Base-by-base conservation (phyloP, 2,797 vertebrate genomes). In the Knipowitschia caucasica region DNA sequence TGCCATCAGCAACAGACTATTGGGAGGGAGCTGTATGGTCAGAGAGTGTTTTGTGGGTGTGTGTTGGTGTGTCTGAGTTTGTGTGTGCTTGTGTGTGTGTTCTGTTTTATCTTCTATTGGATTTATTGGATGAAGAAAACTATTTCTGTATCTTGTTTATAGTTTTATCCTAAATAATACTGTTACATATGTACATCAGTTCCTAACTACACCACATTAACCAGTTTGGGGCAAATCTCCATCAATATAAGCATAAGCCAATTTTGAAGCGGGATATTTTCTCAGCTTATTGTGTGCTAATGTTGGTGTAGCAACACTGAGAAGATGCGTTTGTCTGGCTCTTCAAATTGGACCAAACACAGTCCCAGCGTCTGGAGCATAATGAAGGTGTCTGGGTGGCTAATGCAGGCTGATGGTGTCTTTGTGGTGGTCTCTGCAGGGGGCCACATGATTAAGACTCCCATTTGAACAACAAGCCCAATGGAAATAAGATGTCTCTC, bases 381-480 rank as follows among this genome's bases (percentile, higher is more conserved):
- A 58, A 61, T 58, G 40, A 47, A 39, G 15, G 14, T 40, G 58
- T 59, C 31, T 35, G 31, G 38, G 24, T 56, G 51, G 25, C 43
- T 67, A 15, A 61, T 49, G 30, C 39, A 60, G 56, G 31, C 27
- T 50, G 67, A 39, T 56, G 62, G 43, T 35, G 59, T 53, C 53
- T 54, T 53, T 51, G 59, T 53, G 49, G 44, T 10, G 4, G 9
- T 38, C 57, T 57, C 50, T 49, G 52, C 55, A 35, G 53, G 67
- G 56, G 53, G n/a, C 23, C 43, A 24, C 20, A 34, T 72, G 55
- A 62, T 62, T 58, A 56, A 68, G 50, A 53, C 44, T 18, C 27
- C 46, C 69, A 56, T 62, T 61, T 38, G 38, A 60, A 47, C 43
- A 63, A 62, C 46, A 49, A 64, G 52, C 21, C 43, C 59, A 43